These are phyloP conservation scores for Dinoponera quadriceps DNA, from an alignment of 1,140 invertebrate species.

Conservation along the genomic window DNA sequence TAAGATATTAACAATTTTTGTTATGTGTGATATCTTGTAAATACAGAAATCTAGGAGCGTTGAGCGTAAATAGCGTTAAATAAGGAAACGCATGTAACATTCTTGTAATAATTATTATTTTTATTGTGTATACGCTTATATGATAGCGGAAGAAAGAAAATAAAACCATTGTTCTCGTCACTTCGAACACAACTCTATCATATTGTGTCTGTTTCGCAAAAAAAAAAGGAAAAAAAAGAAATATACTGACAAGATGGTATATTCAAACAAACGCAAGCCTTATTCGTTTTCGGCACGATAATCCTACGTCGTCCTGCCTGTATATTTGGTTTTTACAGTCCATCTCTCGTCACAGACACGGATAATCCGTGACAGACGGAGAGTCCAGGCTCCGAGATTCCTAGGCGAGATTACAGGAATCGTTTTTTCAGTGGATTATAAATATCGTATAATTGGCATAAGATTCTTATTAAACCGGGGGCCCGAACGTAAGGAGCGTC, in stretches of 20 bases:
- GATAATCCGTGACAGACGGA: conserved; percentile 23
- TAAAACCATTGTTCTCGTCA: conserved; percentile 2
- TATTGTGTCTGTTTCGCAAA: conserved; percentile 82
- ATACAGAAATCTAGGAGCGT: conserved; percentile 69
- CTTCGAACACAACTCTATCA: conserved; percentile 75
- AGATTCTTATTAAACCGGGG: conserved; percentile 67
- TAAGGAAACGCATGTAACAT: conserved; percentile 56
- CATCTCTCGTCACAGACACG: background rate
- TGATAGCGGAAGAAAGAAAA: conserved; percentile 51
- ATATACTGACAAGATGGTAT: conserved; percentile 80
- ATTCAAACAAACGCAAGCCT: conserved; percentile 59
- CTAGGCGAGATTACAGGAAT: conserved; percentile 67
- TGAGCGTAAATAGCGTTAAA: too few species aligned
- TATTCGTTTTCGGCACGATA: conserved; percentile 27
- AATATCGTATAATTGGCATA: conserved; percentile 52
- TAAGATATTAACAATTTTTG: conserved; percentile 78
- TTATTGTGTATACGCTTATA: conserved; percentile 80
- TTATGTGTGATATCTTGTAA: conserved; percentile 83
- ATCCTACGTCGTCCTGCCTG: background rate
- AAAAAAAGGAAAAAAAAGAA: conserved; percentile 66
- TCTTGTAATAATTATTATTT: conserved; percentile 75
- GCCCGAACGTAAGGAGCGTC: conserved; percentile 46
- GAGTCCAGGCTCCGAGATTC: conserved; percentile 58
- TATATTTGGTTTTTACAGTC: background rate
- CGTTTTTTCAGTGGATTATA: conserved; percentile 69